A percentile compares a stretch with the other conserved stretches of the same genome.
These are phyloP conservation scores for Aphelinus atriplicis DNA, from an alignment of 1,140 invertebrate species.

Conservation along the genomic window DNA sequence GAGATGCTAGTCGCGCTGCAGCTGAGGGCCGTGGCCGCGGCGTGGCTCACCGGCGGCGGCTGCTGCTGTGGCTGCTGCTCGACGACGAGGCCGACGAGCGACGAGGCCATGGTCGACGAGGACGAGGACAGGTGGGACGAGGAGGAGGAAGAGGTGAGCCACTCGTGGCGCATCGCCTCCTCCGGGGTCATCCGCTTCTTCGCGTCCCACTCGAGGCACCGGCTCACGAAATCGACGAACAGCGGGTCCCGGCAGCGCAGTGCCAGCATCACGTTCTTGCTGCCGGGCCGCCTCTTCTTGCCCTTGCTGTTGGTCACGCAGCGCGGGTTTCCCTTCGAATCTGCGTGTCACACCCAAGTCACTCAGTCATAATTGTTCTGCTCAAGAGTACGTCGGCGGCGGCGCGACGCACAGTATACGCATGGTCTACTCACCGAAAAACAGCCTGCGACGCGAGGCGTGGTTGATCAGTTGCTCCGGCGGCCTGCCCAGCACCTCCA, in stretches of 20 bases:
- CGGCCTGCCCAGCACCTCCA: constrained; percentile 94
- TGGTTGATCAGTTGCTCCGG: constrained; percentile 83
- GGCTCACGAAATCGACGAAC: constrained; percentile 93
- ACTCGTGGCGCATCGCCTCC: constrained; percentile 84
- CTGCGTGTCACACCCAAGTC: constrained; percentile 60
- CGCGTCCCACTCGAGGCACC: constrained; percentile 97
- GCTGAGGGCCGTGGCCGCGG: constrained; percentile 48
- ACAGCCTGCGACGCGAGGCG: constrained; percentile 83
- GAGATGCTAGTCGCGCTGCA: constrained; percentile 47
- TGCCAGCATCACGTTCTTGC: constrained; percentile 80
- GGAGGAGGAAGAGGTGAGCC: constrained; percentile 66
- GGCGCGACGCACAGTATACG: too few species aligned
- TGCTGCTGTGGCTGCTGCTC: constrained; percentile 57
- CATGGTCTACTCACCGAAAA: constrained; percentile 75
- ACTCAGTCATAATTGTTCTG: too few species aligned
- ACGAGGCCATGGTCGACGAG: constrained; percentile 55
- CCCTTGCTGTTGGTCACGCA: constrained; percentile 93
- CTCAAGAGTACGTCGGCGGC: too few species aligned
- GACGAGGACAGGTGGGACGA: constrained; percentile 50
- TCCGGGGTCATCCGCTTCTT: constrained; percentile 91
- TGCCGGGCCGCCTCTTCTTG: constrained; percentile 85
- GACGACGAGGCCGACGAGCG: constrained; percentile 43
- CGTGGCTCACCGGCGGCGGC: constrained; percentile 52
- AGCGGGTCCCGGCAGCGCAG: constrained; percentile 87
- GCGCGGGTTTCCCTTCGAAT: constrained; percentile 90